Percentiles rank a stretch among this genome's conserved stretches.
phyloP scores from a whole-genome alignment of 2,797 vertebrate species.

The Valencia hispanica region DNA sequence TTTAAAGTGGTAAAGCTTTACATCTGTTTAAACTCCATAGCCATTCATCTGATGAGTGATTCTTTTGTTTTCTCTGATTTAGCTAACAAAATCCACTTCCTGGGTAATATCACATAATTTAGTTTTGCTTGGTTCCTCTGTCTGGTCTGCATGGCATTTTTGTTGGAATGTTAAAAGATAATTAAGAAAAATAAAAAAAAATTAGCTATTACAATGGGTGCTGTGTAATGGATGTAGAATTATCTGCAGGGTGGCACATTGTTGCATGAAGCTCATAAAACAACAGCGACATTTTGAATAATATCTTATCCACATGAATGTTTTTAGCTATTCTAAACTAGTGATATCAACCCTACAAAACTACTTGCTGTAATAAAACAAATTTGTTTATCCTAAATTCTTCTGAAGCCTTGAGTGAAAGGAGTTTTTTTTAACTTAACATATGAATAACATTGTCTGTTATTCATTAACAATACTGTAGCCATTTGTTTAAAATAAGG shows the following conservation, averaged over 20 bases:
- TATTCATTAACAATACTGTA: conserved; percentile 15
- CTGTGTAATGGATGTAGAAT: conserved; percentile 43
- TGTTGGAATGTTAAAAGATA: not conserved
- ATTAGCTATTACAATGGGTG: not conserved
- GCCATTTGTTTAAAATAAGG: conserved; percentile 23
- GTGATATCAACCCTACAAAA: too few relatives aligned
- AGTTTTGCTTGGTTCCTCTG: not conserved
- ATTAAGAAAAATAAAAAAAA: too few relatives aligned
- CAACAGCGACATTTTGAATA: conserved; percentile 34
- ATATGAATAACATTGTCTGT: too few relatives aligned
- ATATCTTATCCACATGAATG: conserved; percentile 19
- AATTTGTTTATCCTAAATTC: not conserved
- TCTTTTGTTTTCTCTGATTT: not conserved
- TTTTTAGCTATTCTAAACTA: conserved; percentile 4
- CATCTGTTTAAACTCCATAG: too few relatives aligned
- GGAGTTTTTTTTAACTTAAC: not conserved
- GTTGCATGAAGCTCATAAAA: conserved; percentile 23
- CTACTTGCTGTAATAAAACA: not conserved
- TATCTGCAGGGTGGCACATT: not conserved
- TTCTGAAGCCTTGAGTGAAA: not conserved
- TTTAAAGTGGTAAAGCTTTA: not conserved
- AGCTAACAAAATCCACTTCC: not conserved
- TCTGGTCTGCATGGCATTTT: not conserved
- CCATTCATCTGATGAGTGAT: not conserved
- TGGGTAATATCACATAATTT: not conserved